Evolutionary conservation across 92 coral and sea anemone species (phyloP), one percentile per base, ranked within the genome.

Genomic region (Blastomussa wellsi): DNA sequence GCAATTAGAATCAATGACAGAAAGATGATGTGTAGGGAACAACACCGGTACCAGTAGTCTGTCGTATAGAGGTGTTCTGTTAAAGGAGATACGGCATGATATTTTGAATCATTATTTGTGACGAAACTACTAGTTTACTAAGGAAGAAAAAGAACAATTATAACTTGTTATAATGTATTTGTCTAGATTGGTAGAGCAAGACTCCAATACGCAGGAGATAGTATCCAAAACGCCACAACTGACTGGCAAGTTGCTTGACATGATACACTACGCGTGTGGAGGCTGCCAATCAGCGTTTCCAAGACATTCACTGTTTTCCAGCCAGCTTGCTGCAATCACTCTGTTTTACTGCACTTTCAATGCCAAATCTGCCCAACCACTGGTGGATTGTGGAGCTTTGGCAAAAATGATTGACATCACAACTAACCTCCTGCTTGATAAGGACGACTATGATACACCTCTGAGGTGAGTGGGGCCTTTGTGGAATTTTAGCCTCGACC

Each of bases 321-420:
- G 95, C 72, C 92, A 90, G 86, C 77, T 92, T 29, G 95, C 95
- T 12, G 47, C 86, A 35, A 81, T 74, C 52, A 88, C 80, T 4
- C 84, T 91, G 37, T 93, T 88, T 38, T 90, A 80, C 68, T 87
- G 93, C 83, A 92, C 95, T 60, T 92, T 90, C 29, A 90, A 86
- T 85, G 79, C 35, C 36, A 68, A 35, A n/a, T 72, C 94, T 24
- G 86, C 89, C 32, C 74, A n/a, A 13, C 15, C 72, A 28, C 78
- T 90, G 37, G 38, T 91, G 74, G 83, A 88, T 73, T 76, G 80
- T n/a, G 90, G 87, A n/a, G 77, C 89, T 28, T 85, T 87, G 67
- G 20, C 75, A 41, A 86, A 74, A 84, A 84, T 93, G 47, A 88
- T 93, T 76, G 79, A 80, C 15, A 76, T 90, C 65, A 90, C 91